phyloP scores from a whole-genome alignment of 1,140 invertebrate genomes.

The Orussus abietinus region DNA sequence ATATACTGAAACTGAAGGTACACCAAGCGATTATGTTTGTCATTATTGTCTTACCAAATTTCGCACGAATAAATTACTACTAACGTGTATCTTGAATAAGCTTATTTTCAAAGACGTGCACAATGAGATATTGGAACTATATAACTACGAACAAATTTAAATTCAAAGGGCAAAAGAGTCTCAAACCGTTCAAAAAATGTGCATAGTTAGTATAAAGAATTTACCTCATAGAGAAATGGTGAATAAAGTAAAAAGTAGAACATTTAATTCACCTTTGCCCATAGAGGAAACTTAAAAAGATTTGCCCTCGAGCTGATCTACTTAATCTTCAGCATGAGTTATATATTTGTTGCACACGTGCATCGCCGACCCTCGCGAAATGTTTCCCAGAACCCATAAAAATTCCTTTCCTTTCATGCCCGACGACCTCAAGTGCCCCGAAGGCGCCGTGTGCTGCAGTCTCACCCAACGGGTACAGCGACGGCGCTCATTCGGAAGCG shows the following conservation, averaged over 20 bases:
- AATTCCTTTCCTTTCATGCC: no score
- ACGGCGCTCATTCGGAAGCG: no score
- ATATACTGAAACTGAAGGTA: not conserved
- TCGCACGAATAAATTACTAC: not conserved
- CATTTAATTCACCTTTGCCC: slow-evolving; percentile 15
- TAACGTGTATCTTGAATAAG: slow-evolving; percentile 6
- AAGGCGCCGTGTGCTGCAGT: no score
- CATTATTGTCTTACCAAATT: slow-evolving; percentile 15
- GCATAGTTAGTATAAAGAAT: no score
- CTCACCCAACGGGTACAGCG: no score
- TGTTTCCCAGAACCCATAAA: no score
- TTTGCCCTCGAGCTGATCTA: slow-evolving; percentile 4
- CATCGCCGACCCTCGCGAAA: no score
- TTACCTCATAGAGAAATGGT: slow-evolving; percentile 1
- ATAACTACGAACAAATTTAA: slow-evolving; percentile 11
- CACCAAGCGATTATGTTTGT: slow-evolving; percentile 7
- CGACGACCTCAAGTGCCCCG: no score
- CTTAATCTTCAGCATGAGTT: slow-evolving; percentile 22
- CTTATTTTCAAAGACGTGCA: slow-evolving; percentile 6
- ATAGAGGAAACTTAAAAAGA: no score
- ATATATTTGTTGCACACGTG: no score
- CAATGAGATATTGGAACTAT: slow-evolving; percentile 6
- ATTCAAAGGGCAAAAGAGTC: slow-evolving; percentile 10
- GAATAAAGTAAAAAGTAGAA: slow-evolving; percentile 17
- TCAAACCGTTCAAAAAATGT: no score